A percentile compares a stretch with the other conserved stretches of the same genome.
Conservation (phyloP, 35 echinoderm and acorn worm genomes). For the Ophioderma brevispina region DNA sequence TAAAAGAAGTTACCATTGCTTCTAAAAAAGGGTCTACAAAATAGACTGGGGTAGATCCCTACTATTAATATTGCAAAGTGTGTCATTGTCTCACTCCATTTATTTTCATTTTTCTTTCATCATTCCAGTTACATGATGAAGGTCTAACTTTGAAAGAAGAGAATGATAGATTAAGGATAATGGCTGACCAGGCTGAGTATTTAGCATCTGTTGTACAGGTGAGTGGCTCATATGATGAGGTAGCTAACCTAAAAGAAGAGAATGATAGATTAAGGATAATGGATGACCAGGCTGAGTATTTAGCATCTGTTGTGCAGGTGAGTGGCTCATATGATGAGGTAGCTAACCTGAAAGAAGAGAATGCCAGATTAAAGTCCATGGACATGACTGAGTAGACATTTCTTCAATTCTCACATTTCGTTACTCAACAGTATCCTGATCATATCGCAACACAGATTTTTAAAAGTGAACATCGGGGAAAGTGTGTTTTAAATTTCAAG, state of each 20-base stretch:
- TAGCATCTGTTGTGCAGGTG: constrained; percentile 84
- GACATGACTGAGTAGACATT: constrained; percentile 83
- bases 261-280: constrained; percentile 77
- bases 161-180: constrained; percentile 75
- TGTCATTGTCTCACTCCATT: too few relatives aligned
- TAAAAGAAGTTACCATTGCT: too few relatives aligned
- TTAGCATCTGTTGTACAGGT: constrained; percentile 85
- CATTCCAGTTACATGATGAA: constrained; percentile 53
- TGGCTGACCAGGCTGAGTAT: constrained; percentile 87
- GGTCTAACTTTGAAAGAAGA: constrained; percentile 59
- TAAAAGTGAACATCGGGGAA: too few relatives aligned
- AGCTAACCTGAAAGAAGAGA: constrained; percentile 65
- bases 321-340: constrained; percentile 54
- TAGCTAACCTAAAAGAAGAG: constrained; percentile 62
- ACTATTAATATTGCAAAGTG: too few relatives aligned
- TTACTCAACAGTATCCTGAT: too few relatives aligned
- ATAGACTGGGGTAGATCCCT: too few relatives aligned
- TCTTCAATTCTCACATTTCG: too few relatives aligned
- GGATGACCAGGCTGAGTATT: constrained; percentile 83
- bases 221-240: constrained; percentile 47
- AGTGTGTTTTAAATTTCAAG: too few relatives aligned
- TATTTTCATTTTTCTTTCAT: constrained; percentile 10
- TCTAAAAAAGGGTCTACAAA: too few relatives aligned
- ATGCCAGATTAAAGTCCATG: constrained; percentile 72
- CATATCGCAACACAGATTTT: too few relatives aligned